Conservation (phyloP, 2,888 invertebrate species). For the Mallateleia sp. region DNA sequence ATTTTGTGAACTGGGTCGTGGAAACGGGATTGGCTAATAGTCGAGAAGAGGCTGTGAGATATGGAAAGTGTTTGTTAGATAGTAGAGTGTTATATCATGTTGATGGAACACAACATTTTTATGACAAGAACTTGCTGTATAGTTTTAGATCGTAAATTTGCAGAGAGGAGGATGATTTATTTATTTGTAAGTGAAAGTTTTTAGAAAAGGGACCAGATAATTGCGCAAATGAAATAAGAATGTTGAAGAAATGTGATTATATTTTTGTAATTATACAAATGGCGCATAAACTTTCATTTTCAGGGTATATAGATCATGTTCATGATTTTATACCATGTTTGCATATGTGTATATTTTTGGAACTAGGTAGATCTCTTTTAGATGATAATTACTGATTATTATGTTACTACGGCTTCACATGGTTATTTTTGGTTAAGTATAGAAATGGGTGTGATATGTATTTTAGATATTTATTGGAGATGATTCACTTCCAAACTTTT, state of each 20-base stretch:
- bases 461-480: too few relatives aligned
- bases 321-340: constrained; percentile 7
- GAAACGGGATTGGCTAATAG: constrained; percentile 95
- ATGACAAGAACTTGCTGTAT: constrained; percentile 95
- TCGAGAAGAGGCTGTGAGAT: constrained; percentile 94
- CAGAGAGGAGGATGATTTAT: neutral
- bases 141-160: constrained; percentile 90
- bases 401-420: too few relatives aligned
- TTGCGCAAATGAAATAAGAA: neutral
- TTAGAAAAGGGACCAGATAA: neutral
- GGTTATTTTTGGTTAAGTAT: too few relatives aligned
- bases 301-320: too few relatives aligned
- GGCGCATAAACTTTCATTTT: too few relatives aligned
- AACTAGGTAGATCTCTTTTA: too few relatives aligned
- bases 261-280: too few relatives aligned
- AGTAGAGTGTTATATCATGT: constrained; percentile 96
- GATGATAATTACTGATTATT: too few relatives aligned
- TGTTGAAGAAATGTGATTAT: too few relatives aligned
- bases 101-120: constrained; percentile 95
- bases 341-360: too few relatives aligned
- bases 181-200: neutral
- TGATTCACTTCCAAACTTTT: too few relatives aligned
- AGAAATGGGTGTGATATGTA: too few relatives aligned
- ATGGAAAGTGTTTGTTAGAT: constrained; percentile 95
- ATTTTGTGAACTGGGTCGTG: constrained; percentile 96